Base-by-base conservation (phyloP, 2,113 vertebrate genomes). In the Serilophus lunatus region DNA sequence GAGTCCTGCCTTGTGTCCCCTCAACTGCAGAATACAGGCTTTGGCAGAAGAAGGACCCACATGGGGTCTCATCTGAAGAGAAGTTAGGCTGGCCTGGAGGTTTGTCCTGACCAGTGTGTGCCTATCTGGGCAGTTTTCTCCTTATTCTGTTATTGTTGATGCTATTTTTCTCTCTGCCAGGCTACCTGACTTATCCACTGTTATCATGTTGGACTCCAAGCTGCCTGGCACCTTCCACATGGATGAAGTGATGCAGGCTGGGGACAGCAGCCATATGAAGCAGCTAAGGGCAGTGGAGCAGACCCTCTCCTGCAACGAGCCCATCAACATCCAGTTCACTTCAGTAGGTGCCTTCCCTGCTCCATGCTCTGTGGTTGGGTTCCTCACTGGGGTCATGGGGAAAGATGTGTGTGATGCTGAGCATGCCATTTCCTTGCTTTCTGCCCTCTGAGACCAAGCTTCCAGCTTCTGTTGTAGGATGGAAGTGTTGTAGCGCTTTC, bases 271-370 rank as follows among this genome's bases (percentile, higher is more conserved):
- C 61, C 94, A 98, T 13, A 5, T 96, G 60, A 97, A 98, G 88
- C 96, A 97, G 91, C 97, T 99, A 36, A 97, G 97, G 74, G 96
- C 97, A 0, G 33, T 98, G 53, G 98, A 99, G 98, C 97, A 85
- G 93, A 98, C 95, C 24, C 88, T 99, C 36, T 97, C 69, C 51
- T 98, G 96, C 71, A 95, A 98, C 1, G 99, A 99, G n/a, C 98
- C 99, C 25, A 96, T 99, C 95, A 99, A 99, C 93, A 98, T 99
- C 97, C 98, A 98, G 97, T 99, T 99, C 89, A 99, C 99, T 68
- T 99, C 99, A 84, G 99, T 99, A 98, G 86, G 98, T 96, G 74
- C 40, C 25, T 64, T 85, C 54, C 19, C 54, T 10, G 50, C 76
- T 81, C 59, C 19, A 0, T 29, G 57, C 19, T 71, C 14, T 7